Evolutionary conservation across 2,888 invertebrate genomes (phyloP), one percentile per base, ranked within the genome.

Genomic region (Strigamia maritima): DNA sequence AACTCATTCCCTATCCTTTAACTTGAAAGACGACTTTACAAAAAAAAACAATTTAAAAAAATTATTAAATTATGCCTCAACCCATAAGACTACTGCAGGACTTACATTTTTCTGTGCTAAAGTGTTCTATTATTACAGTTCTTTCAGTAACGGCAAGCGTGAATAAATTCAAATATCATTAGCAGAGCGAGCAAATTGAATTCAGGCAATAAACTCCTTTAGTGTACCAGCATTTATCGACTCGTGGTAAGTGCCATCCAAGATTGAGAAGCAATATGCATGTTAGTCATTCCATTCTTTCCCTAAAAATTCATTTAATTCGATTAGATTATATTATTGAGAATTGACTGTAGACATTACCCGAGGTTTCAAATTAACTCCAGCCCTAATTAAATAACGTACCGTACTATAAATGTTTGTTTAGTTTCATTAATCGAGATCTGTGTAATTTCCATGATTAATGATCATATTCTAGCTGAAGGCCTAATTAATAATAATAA

Each of bases 151-250:
- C 90, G 89, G 86, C 96, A 97, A 1, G 93, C 92, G 84, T 92
- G 90, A 86, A 95, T 96, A 85, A 96, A 97, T 87, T 97, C 95
- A 86, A 95, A 96, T 83, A 97, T 89, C 89, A 94, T 92, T 31
- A 95, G 95, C 79, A 95, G 94, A 89, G 95, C 95, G 88, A 84
- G 16, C 82, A 85, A 82, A 86, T 94, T 94, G 86, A 96, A 95
- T 85, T 91, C 90, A 12, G 90, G 88, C 79, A 90, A 88, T 75
- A 97, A 89, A 75, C 92, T 91, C 2, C 94, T 94, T 90, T 90
- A 81, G 91, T 90, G 85, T 92, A 93, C 94, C 94, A 94, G 85
- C 91, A 91, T 81, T 91, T 90, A 80, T 87, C 91, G 90, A 86
- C 93, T 93, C 81, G 93, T 90, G n/a, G 90, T 89, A 80, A 94